Evolutionary conservation across 2,113 vertebrate genomes (phyloP), one percentile per base, ranked within the genome.

Genomic region (Glareola pratincola): DNA sequence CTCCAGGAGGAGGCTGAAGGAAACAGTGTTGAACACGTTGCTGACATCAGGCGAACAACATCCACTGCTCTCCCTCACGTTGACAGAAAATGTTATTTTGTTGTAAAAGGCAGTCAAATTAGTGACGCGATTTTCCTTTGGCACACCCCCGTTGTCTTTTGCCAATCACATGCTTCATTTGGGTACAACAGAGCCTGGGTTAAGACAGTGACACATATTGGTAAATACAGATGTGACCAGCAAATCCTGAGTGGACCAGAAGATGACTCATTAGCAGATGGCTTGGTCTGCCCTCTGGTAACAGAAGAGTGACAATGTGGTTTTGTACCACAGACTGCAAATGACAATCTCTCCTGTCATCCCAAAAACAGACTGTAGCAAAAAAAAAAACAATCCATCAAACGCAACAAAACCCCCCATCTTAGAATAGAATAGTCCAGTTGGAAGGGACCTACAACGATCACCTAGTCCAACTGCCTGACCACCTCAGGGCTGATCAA

Each of bases 1-100:
- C 39, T 12, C 43, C 59, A 47, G 95, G 19, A 71, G 20, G 16
- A 60, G 26, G 60, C 12, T 51, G 30, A 7, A 23, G 45, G 50
- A 60, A 84, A 37, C 4, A 13, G 5, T 0, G 0, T 5, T 12
- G 17, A 34, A 36, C 0, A 3, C 14, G 36, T 32, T 47, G 74
- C 20, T 14, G 13, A 39, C 45, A 56, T 10, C 39, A 69, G 26
- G 27, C 63, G 71, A 64, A 57, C 39, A 60, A 6, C 50, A 37
- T 2, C 34, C 34, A 6, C 36, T 32, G 59, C 39, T 56, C 34
- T 51, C 45, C 34, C 8, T n/a, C 22, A 3, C 0, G 18, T 7
- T 0, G 1, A 64, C 22, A 92, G 43, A n/a, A 90, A 85, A 51
- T 2, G 30, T 23, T 17, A 8, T 11, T 71, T 20, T 17, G 4